Conservation (phyloP, 2,888 invertebrate genomes). For the Drosophila niveifrons region DNA sequence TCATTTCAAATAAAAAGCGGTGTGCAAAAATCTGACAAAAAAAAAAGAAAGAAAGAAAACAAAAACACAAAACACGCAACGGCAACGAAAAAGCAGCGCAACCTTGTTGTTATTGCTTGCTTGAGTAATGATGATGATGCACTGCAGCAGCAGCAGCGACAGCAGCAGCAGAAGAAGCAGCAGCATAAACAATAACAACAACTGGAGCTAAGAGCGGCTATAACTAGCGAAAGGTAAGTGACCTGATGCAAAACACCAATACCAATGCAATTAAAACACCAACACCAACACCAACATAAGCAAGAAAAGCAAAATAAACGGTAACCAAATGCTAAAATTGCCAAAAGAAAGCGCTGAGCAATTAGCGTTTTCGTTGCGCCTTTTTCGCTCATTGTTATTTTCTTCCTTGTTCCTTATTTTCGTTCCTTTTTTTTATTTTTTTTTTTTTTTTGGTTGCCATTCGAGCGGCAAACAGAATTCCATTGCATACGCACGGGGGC, state of each 20-base stretch:
- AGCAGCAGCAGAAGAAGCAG: constrained; percentile 12
- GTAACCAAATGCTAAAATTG: constrained; percentile 5
- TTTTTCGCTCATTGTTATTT: constrained; percentile 17
- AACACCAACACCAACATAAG: constrained; percentile 36
- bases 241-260: constrained; percentile 55
- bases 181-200: constrained; percentile 15
- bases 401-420: neutral
- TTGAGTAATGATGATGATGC: constrained; percentile 33
- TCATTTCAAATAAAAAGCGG: constrained; percentile 47
- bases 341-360: constrained; percentile 41
- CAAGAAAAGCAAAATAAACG: constrained; percentile 8
- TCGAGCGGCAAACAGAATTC: constrained; percentile 44
- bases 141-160: constrained; percentile 13
- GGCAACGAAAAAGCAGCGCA: constrained; percentile 18
- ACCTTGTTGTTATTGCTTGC: constrained; percentile 37
- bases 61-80: constrained; percentile 21
- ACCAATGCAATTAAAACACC: constrained; percentile 21
- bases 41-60: neutral
- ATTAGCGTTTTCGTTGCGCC: constrained; percentile 56
- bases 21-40: constrained; percentile 47
- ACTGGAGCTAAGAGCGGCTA: constrained; percentile 49
- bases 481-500: constrained; percentile 71
- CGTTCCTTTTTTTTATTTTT: too few species aligned
- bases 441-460: neutral
- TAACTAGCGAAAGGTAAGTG: constrained; percentile 69